phyloP scores from a whole-genome alignment of 2,888 invertebrate species.

The Altica lythri region DNA sequence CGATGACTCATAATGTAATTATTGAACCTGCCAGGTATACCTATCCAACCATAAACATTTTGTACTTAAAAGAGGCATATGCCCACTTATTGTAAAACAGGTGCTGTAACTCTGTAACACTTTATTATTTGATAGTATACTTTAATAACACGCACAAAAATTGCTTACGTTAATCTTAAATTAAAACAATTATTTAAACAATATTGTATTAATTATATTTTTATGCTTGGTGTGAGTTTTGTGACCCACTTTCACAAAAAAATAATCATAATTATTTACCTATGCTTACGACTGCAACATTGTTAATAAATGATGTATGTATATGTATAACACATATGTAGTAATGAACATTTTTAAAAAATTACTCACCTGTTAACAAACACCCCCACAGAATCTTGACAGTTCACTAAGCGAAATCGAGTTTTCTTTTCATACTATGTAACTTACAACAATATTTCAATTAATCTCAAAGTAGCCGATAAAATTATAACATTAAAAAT shows the following conservation, averaged over 20 bases:
- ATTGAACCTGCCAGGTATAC: background rate
- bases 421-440: too few species aligned
- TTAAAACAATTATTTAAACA: constrained; percentile 13
- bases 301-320: background rate
- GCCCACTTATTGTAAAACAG: background rate
- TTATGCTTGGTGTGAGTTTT: constrained; percentile 28
- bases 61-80: background rate
- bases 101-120: too few species aligned
- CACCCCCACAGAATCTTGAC: constrained; percentile 26
- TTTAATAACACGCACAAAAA: too few species aligned
- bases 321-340: background rate
- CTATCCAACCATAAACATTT: constrained; percentile 7
- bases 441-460: too few species aligned
- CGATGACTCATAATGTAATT: too few species aligned
- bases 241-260: constrained; percentile 30
- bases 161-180: background rate
- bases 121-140: too few species aligned
- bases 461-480: too few species aligned
- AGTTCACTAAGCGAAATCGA: too few species aligned
- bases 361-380: constrained; percentile 21
- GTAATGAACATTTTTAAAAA: background rate
- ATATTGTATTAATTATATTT: constrained; percentile 21
- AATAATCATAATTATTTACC: constrained; percentile 16
- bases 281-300: constrained; percentile 23
- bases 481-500: too few species aligned